Percentiles rank a stretch among this genome's conserved stretches.
Evolutionary conservation across 2,888 invertebrate genomes (phyloP).

Genomic region (Leucozona laternaria): DNA sequence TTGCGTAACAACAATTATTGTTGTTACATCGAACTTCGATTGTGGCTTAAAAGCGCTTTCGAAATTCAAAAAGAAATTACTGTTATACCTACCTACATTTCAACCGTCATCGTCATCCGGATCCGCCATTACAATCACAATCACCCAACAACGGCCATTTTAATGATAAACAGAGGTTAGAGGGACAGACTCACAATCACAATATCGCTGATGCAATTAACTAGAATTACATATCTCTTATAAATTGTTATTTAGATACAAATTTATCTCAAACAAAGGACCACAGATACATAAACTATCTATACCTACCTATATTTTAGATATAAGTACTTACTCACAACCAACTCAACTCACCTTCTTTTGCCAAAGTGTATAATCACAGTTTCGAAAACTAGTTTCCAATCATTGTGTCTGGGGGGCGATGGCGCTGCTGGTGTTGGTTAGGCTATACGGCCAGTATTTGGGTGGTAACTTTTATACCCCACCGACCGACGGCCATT

Average conservation of each 20-base stretch:
- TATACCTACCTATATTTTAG: neutral
- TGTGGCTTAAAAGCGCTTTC: conserved; percentile 55
- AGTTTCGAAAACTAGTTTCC: conserved; percentile 71
- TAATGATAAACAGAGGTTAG: conserved; percentile 41
- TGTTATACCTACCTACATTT: conserved; percentile 9
- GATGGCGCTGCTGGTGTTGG: neutral
- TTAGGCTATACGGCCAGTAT: neutral
- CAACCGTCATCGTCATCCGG: too few relatives aligned
- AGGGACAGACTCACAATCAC: neutral
- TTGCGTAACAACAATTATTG: conserved; percentile 39
- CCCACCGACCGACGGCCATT: conserved; percentile 8
- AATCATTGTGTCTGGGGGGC: conserved; percentile 65
- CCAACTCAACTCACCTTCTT: too few relatives aligned
- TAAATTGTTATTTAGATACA: conserved; percentile 25
- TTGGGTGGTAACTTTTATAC: conserved; percentile 50
- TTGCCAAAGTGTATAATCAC: conserved; percentile 58
- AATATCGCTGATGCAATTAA: conserved; percentile 64
- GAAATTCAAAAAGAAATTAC: conserved; percentile 29
- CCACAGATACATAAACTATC: conserved; percentile 12
- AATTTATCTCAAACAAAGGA: conserved; percentile 56
- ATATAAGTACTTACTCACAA: neutral
- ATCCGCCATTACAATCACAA: conserved; percentile 1
- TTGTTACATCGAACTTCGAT: conserved; percentile 43
- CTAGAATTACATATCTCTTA: conserved; percentile 71
- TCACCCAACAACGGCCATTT: conserved; percentile 15